Percentiles rank a stretch among this genome's conserved stretches.
These are phyloP conservation scores for Xestobium rufovillosum DNA, from an alignment of 2,888 invertebrate genomes.

Conservation along the genomic window DNA sequence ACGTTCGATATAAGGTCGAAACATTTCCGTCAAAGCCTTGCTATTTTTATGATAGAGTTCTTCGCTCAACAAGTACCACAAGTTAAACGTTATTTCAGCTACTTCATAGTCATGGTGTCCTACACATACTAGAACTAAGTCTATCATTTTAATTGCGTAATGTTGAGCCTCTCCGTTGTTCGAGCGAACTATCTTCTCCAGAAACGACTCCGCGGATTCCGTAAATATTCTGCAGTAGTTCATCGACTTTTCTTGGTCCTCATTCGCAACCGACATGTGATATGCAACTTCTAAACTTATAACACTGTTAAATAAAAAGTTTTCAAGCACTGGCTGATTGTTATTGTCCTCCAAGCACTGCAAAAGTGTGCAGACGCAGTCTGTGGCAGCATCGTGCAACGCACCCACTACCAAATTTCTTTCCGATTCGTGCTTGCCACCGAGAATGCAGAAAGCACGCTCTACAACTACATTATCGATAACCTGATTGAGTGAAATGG, in stretches of 20 bases:
- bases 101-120: conserved; percentile 98
- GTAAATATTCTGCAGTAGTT: conserved; percentile 95
- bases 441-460: conserved; percentile 62
- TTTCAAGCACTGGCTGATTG: conserved; percentile 65
- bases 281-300: conserved; percentile 76
- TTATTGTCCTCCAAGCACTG: conserved; percentile 74
- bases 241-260: conserved; percentile 88
- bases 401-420: conserved; percentile 31
- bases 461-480: conserved; percentile 66
- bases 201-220: conserved; percentile 84
- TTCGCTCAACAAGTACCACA: conserved; percentile 95
- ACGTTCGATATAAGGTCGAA: conserved; percentile 85
- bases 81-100: conserved; percentile 85
- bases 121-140: conserved; percentile 83
- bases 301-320: conserved; percentile 74
- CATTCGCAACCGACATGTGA: conserved; percentile 84
- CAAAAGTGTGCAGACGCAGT: conserved; percentile 80
- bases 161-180: conserved; percentile 48
- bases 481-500: conserved; percentile 67
- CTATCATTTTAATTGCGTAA: conserved; percentile 76
- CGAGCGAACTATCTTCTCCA: conserved; percentile 65
- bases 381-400: conserved; percentile 84
- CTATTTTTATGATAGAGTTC: conserved; percentile 83
- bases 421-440: conserved; percentile 31
- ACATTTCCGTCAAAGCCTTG: conserved; percentile 69